Evolutionary conservation across 2,888 invertebrate genomes (phyloP), one percentile per base, ranked within the genome.

Genomic region (Meteorus colon): DNA sequence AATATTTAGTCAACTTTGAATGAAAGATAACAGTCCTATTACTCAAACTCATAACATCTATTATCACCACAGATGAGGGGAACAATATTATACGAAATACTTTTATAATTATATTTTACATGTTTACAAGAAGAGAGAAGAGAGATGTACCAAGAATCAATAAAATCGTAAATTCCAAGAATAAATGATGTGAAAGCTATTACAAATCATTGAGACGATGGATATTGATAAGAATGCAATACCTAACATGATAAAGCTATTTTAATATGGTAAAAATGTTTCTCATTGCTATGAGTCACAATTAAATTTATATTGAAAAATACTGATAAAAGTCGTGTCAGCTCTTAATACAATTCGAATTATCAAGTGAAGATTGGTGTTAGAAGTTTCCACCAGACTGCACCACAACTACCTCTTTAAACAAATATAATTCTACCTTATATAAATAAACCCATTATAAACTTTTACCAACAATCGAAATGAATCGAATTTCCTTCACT

Each of bases 221-320:
- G 19, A 55, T 19, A 55, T 24, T 55, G 55, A 19, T 55, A 55
- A 55, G 55, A 55, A 55, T 55, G 6, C 55, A 55, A 19, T 55
- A 19, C 19, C 10, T 19, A 55, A 55, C 10, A 8, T 19, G 55
- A 55, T 55, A 55, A 55, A 16, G 3, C n/a, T 4, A 55, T 19
- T 55, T 19, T 48, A 48, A n/a, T 16, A 48, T 5, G 2, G 48
- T 16, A 24, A 55, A n/a, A 55, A 55, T 19, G 19, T 55, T 29
- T 60, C 2, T 12, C 16, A 14, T 62, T 16, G 4, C 31, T 31
- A 31, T 62, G 62, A 62, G 31, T 62, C 62, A 62, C 29, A 16
- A 31, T 62, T 16, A 62, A 29, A 62, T 24, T 31, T 62, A 62
- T 55, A 55, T 55, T 55, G 55, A 55, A 8, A 24, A 55, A 55